Conservation (phyloP, 2,113 vertebrate species). For the Chlamydotis undulata region DNA sequence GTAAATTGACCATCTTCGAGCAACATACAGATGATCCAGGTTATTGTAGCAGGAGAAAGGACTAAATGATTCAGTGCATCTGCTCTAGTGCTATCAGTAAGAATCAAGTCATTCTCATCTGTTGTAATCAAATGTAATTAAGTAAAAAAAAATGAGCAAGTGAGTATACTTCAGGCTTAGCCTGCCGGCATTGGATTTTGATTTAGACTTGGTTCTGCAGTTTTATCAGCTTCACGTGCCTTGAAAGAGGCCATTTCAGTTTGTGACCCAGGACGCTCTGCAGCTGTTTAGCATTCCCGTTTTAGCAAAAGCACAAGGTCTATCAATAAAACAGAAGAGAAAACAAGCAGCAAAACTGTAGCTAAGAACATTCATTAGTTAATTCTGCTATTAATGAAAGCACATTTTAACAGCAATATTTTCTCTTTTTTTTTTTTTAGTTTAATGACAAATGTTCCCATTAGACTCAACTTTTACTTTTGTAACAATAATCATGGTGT, state of each 20-base stretch:
- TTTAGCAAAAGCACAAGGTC: background rate
- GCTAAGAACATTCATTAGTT: background rate
- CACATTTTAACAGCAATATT: background rate
- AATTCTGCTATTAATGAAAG: background rate
- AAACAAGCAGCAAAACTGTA: background rate
- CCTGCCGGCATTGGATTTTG: background rate
- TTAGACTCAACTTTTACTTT: background rate
- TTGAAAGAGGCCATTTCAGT: background rate
- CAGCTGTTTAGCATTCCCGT: background rate
- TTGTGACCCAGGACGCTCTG: background rate
- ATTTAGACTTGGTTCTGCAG: background rate
- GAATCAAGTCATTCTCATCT: background rate
- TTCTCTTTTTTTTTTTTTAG: background rate
- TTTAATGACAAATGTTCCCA: background rate
- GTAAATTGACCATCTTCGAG: background rate
- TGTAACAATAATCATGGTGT: background rate
- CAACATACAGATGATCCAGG: background rate
- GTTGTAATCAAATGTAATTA: background rate
- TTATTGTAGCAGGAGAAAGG: background rate
- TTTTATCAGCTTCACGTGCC: background rate
- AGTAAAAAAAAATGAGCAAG: constrained; percentile 1
- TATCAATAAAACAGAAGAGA: background rate
- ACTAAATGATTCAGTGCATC: background rate
- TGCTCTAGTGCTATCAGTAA: background rate
- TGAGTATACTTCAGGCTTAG: background rate